Percentiles rank a stretch among this genome's conserved stretches.
phyloP scores from a whole-genome alignment of 2,888 invertebrate genomes.

The Anaspis maculata region DNA sequence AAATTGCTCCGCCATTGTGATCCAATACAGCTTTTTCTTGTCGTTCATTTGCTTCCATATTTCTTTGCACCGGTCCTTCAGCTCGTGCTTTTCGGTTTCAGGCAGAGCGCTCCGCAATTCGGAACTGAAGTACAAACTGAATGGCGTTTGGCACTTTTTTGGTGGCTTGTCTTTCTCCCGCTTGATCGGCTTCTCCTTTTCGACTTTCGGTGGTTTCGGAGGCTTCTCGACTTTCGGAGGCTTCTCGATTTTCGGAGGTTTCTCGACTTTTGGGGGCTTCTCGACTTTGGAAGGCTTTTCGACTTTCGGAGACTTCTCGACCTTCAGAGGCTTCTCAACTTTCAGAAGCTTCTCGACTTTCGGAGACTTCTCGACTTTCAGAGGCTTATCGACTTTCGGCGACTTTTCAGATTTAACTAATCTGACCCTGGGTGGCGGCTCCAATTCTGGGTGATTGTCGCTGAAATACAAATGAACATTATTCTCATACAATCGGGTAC shows the following conservation, averaged over 20 bases:
- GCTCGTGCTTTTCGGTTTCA: conserved; percentile 27
- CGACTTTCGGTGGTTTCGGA: conserved; percentile 15
- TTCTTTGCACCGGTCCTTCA: conserved; percentile 40
- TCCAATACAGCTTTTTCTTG: conserved; percentile 45
- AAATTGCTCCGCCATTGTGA: conserved; percentile 42
- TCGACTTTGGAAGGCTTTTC: background rate
- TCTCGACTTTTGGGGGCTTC: background rate
- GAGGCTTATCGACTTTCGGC: background rate
- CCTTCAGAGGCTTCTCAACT: conserved; percentile 3
- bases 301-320: background rate
- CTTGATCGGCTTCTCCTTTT: background rate
- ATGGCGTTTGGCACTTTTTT: conserved; percentile 41
- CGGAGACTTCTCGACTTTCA: conserved; percentile 1
- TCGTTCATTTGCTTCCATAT: conserved; percentile 44
- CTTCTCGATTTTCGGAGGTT: background rate
- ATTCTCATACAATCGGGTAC: no score
- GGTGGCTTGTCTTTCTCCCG: conserved; percentile 21
- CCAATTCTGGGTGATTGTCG: conserved; percentile 40
- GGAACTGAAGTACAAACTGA: conserved; percentile 36
- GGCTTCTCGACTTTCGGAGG: conserved; percentile 12
- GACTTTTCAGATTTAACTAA: conserved; percentile 2
- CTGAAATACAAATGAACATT: conserved; percentile 23
- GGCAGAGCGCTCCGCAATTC: conserved; percentile 30
- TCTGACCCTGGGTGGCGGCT: conserved; percentile 4
- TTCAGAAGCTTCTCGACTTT: conserved; percentile 4